Evolutionary conservation across 2,797 vertebrate genomes (phyloP).

Genomic region (Sebastes taczanowskii): DNA sequence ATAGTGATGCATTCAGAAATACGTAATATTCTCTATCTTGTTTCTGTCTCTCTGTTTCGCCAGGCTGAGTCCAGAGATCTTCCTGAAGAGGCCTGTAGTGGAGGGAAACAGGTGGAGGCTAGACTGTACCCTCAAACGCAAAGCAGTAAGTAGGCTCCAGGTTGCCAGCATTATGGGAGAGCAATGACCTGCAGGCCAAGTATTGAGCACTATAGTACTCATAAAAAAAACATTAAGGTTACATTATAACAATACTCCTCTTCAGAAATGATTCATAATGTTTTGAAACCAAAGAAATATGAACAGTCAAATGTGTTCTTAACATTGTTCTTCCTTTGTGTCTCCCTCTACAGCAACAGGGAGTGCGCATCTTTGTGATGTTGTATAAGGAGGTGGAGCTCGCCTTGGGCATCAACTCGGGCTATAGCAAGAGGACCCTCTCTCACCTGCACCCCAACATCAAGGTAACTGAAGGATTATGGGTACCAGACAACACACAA

Average conservation of each 20-base stretch:
- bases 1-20: not conserved
- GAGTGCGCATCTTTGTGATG: slow-evolving; percentile 95
- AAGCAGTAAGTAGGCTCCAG: slow-evolving; percentile 87
- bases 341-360: slow-evolving; percentile 88
- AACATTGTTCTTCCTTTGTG: not conserved
- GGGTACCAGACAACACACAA: not conserved
- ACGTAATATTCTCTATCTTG: not conserved
- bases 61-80: slow-evolving; percentile 98
- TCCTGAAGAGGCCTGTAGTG: slow-evolving; percentile 95
- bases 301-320: not conserved
- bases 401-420: slow-evolving; percentile 96
- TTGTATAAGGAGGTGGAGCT: slow-evolving; percentile 98
- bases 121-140: slow-evolving; percentile 93
- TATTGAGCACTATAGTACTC: not conserved
- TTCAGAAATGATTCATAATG: not conserved
- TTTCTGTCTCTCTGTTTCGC: not conserved
- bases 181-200: not conserved
- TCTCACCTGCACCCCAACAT: slow-evolving; percentile 91
- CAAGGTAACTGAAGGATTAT: slow-evolving; percentile 83
- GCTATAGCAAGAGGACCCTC: slow-evolving; percentile 94
- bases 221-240: not conserved
- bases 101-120: slow-evolving; percentile 97
- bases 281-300: not conserved
- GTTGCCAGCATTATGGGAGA: not conserved
- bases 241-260: not conserved